Evolutionary conservation across 2,797 vertebrate species (phyloP).

Genomic region (Echiichthys vipera): DNA sequence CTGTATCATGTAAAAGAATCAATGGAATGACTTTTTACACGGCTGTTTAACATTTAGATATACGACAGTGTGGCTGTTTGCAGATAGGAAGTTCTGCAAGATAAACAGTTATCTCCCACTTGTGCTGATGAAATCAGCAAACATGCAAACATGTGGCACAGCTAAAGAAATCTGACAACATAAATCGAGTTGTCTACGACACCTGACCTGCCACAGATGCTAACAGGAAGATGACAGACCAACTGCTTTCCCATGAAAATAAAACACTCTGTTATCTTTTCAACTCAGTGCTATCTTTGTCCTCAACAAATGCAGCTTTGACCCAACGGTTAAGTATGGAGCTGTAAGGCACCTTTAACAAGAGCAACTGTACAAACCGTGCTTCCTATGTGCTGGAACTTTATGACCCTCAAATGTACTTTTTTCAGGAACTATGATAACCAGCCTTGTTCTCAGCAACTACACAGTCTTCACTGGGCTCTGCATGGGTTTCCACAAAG

Average conservation of each 20-base stretch:
- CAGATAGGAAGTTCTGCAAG: background rate
- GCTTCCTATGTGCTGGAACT: background rate
- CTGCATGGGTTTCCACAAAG: background rate
- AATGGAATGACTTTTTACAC: background rate
- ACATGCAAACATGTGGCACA: background rate
- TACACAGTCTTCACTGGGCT: background rate
- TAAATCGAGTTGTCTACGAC: background rate
- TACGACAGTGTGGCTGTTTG: background rate
- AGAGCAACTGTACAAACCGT: background rate
- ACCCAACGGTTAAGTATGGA: background rate
- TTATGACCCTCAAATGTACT: background rate
- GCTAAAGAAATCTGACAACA: background rate
- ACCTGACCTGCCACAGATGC: background rate
- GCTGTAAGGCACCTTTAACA: background rate
- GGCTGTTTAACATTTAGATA: background rate
- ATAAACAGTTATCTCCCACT: background rate
- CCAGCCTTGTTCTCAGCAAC: background rate
- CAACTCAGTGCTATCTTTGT: too few species aligned
- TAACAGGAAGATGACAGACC: conserved; percentile 38
- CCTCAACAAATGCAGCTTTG: background rate
- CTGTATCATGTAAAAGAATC: background rate
- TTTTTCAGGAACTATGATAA: background rate
- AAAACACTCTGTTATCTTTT: background rate
- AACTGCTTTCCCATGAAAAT: conserved; percentile 46
- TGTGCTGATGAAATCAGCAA: background rate